These are phyloP conservation scores for Scrobipalpa costella DNA, from an alignment of 2,888 invertebrate species.

Conservation along the genomic window DNA sequence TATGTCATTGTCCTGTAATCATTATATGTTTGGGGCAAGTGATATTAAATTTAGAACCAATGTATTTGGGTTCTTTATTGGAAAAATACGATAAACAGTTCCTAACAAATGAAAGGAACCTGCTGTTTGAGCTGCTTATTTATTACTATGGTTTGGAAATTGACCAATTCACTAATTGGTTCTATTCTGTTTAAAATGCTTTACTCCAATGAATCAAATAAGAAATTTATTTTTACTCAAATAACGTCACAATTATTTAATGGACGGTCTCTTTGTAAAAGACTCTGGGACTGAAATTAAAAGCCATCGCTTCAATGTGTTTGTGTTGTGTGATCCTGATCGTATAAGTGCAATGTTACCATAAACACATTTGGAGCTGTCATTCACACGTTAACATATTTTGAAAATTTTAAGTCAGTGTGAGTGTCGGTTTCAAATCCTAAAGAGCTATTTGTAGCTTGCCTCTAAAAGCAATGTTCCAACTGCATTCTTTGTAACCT, in stretches of 20 bases:
- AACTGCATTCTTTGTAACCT: not conserved
- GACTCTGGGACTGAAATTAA: not conserved
- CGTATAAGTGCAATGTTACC: not conserved
- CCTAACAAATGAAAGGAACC: not conserved
- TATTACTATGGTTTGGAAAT: not conserved
- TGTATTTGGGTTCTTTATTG: not conserved
- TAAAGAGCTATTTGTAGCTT: not conserved
- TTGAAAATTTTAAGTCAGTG: not conserved
- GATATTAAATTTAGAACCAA: slow-evolving; percentile 13
- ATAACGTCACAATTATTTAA: not conserved
- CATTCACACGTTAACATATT: not conserved
- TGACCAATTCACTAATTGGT: not conserved
- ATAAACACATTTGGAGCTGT: not conserved
- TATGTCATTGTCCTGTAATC: not conserved
- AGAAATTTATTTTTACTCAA: slow-evolving; percentile 1
- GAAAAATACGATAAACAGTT: not conserved
- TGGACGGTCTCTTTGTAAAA: not conserved
- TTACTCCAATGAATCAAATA: not conserved
- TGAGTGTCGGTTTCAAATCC: not conserved
- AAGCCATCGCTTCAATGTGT: not conserved
- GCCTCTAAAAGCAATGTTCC: not conserved
- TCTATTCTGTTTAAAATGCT: not conserved
- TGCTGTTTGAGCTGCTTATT: not conserved
- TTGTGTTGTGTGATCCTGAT: not conserved
- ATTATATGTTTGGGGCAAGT: slow-evolving; percentile 6